Evolutionary conservation across 1,140 invertebrate species (phyloP).

Genomic region (Drosophila eugracilis): DNA sequence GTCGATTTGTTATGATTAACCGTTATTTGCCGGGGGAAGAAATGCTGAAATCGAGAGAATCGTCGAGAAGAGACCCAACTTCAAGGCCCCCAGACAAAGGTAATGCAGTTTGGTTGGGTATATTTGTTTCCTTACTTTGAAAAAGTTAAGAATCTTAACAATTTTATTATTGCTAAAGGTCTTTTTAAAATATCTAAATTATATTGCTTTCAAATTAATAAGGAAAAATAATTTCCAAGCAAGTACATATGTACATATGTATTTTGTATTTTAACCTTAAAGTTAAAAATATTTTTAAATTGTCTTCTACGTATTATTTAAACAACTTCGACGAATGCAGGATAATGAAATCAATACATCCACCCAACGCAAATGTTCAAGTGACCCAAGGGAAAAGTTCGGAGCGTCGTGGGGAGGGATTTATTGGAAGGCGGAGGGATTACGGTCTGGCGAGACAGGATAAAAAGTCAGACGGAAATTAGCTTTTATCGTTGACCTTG

Average conservation of each 20-base stretch:
- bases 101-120: neutral
- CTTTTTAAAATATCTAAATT: too few relatives aligned
- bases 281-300: neutral
- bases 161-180: too few relatives aligned
- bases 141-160: too few relatives aligned
- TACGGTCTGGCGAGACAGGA: slow-evolving; percentile 38
- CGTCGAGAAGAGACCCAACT: neutral
- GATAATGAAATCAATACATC: slow-evolving; percentile 57
- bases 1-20: slow-evolving; percentile 72
- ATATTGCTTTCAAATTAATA: too few relatives aligned
- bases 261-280: too few relatives aligned
- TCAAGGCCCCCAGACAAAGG: slow-evolving; percentile 12
- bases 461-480: slow-evolving; percentile 47
- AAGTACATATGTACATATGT: too few relatives aligned
- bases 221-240: too few relatives aligned
- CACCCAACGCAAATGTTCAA: neutral
- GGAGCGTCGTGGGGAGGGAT: neutral
- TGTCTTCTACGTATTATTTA: neutral
- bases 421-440: slow-evolving; percentile 1
- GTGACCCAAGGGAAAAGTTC: slow-evolving; percentile 9
- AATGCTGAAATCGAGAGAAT: neutral
- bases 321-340: neutral
- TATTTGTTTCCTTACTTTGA: too few relatives aligned
- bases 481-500: slow-evolving; percentile 44
- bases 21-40: slow-evolving; percentile 38